Conservation (phyloP, 92 coral and sea anemone genomes). For the Pocillopora grandis region DNA sequence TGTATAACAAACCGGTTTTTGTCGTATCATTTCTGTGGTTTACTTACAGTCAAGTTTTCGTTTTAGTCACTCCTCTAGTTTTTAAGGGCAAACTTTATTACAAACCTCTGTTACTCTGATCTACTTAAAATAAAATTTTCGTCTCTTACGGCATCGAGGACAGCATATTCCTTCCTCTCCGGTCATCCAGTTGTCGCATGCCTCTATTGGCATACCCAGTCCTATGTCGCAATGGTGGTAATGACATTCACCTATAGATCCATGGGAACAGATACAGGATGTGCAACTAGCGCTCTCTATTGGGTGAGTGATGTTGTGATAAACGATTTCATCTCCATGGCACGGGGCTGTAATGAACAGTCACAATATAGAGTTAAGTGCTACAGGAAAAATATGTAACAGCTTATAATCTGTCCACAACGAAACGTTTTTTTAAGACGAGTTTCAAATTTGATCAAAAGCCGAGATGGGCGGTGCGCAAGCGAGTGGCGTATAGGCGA, state of each 20-base stretch:
- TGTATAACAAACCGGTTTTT: background rate
- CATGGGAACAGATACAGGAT: background rate
- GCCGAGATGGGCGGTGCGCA: too few relatives aligned
- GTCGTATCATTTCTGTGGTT: too few relatives aligned
- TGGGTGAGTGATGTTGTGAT: constrained; percentile 20
- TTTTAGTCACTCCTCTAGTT: too few relatives aligned
- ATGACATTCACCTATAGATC: background rate
- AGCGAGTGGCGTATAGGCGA: too few relatives aligned
- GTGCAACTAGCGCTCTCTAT: background rate
- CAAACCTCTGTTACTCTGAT: background rate
- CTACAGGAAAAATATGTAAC: too few relatives aligned
- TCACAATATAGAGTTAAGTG: too few relatives aligned
- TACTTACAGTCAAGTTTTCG: too few relatives aligned
- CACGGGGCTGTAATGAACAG: background rate
- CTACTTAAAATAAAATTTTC: too few relatives aligned
- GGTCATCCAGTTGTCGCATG: constrained; percentile 5
- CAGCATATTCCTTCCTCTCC: constrained; percentile 18
- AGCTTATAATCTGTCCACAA: too few relatives aligned
- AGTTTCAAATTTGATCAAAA: too few relatives aligned
- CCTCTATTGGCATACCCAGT: background rate
- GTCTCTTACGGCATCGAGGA: constrained; percentile 24
- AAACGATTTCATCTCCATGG: constrained; percentile 8
- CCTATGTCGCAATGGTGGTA: background rate
- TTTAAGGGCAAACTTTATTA: too few relatives aligned
- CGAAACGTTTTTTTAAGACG: too few relatives aligned